Base-by-base conservation (phyloP, 1,140 invertebrate genomes). In the Tetranychus urticae region DNA sequence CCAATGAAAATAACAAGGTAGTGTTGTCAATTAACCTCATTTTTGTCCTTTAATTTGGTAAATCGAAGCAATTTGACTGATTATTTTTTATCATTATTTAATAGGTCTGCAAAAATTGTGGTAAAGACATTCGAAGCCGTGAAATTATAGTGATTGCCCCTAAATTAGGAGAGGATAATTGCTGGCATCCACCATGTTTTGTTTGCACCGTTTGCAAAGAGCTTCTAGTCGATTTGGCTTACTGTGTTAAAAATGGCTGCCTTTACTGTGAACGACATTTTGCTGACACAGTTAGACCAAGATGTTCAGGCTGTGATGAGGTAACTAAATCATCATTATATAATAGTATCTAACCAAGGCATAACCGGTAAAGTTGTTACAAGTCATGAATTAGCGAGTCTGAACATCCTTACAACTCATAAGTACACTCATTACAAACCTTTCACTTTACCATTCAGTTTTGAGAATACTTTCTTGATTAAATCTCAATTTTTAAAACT, bases 241-340 rank as follows among this genome's bases (percentile, higher is more conserved):
- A 94, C 73, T 94, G 90, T 70, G 81, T 85, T 54, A 48, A 58
- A 50, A 84, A 90, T 63, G 85, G 85, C 61, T 77, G 78, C 58
- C 76, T 92, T 47, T 93, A 84, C 72, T 94, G 90, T 72, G 88
- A 91, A 70, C 77, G 90, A 59, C 90, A 94, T 73, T 94, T 92
- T 72, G 88, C 88, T 14, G 88, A 94, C 73, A 79, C 85, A 68
- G 75, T 92, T 65, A 91, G 91, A 72, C 88, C 89, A 3, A 75
- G 90, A 68, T 94, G 90, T 71, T 79, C 85, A 46, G 86, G 86
- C 64, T 94, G 90, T 74, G 89, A 94, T 76, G 89, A 94, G 83
- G 88, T 94, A 72, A 80, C 83, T 78, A 42, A 42, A 42, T 1
- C 39, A 42, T 42, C 5, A 42, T 42, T 42, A 6, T 6, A 6